These are phyloP conservation scores for Blastobasis lacticolella DNA, from an alignment of 2,888 invertebrate genomes.

Conservation along the genomic window DNA sequence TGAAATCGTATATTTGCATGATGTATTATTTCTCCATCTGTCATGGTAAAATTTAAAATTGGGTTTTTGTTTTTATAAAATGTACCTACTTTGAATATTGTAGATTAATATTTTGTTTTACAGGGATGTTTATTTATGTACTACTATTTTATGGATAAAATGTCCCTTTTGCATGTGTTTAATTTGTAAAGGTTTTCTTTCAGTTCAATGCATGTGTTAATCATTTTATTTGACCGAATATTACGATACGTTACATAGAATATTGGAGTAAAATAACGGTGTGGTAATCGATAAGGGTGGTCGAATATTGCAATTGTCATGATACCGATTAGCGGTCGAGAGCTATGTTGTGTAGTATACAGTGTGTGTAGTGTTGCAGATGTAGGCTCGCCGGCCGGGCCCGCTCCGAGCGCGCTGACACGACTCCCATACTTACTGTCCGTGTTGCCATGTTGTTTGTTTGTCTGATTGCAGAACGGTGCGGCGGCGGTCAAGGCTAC, in stretches of 20 bases:
- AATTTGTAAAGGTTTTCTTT: constrained; percentile 32
- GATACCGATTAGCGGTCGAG: no score
- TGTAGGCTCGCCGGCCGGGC: constrained; percentile 53
- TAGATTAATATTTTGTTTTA: constrained; percentile 34
- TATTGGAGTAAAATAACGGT: no score
- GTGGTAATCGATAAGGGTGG: no score
- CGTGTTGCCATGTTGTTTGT: constrained; percentile 68
- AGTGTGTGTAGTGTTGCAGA: constrained; percentile 72
- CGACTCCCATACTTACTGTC: constrained; percentile 22
- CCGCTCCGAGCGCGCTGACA: constrained; percentile 35
- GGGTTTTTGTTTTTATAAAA: neutral
- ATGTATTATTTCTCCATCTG: no score
- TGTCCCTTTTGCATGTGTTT: constrained; percentile 27
- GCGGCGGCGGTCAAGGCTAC: constrained; percentile 33
- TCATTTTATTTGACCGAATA: neutral
- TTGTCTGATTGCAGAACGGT: constrained; percentile 64
- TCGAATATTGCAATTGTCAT: no score
- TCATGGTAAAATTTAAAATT: no score
- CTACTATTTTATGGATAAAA: constrained; percentile 7
- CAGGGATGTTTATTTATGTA: constrained; percentile 30
- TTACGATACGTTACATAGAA: neutral
- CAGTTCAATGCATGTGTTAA: constrained; percentile 39
- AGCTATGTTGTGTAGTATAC: neutral
- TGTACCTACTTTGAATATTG: neutral
- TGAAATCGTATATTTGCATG: no score